Base-by-base conservation (phyloP, 2,888 invertebrate species). In the Pegoplata infirma region DNA sequence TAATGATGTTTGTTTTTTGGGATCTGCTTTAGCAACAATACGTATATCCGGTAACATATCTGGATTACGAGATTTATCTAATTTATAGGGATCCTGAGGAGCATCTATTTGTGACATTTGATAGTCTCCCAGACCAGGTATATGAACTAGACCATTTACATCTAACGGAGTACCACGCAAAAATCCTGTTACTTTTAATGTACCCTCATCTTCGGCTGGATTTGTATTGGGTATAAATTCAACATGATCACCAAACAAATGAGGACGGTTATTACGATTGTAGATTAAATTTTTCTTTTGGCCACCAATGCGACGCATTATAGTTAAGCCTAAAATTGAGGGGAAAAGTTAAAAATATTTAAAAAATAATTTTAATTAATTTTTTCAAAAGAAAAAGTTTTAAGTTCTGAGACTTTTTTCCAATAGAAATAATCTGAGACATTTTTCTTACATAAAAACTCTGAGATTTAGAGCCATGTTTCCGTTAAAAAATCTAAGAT, bases 71-170 rank as follows among this genome's bases (percentile, higher is more conserved):
- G 84, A 90, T 87, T 88, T 92, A n/a, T 91, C 91, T 82, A 92
- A 88, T 67, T 92, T 92, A 87, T 93, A 93, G 1, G 95, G 95
- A 90, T 96, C 95, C 77, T 91, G 90, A 0, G 92, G 90, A 0
- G 92, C 91, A 88, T 94, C 93, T 81, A 98, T 95, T 87, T 94
- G 93, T 0, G 91, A 91, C 92, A 99, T 93, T 91, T 98, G 98
- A 87, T 95, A 99, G 86, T 98, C 97, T 7, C 98, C 98, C 85
- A 96, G 92, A 0, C 98, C 98, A 51, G 97, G 94, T 67, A 99
- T 92, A 86, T 99, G 97, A 21, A 99, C 92, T 66, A 98, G 91
- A 78, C 94, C 92, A 90, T 99, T 98, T 0, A 96, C 97, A 86
- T 95, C 95, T 63, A 99, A 89, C 3, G 94, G 91, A 85, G 93